Evolutionary conservation across 2,888 invertebrate genomes (phyloP).

Genomic region (Andrena trimmerana): DNA sequence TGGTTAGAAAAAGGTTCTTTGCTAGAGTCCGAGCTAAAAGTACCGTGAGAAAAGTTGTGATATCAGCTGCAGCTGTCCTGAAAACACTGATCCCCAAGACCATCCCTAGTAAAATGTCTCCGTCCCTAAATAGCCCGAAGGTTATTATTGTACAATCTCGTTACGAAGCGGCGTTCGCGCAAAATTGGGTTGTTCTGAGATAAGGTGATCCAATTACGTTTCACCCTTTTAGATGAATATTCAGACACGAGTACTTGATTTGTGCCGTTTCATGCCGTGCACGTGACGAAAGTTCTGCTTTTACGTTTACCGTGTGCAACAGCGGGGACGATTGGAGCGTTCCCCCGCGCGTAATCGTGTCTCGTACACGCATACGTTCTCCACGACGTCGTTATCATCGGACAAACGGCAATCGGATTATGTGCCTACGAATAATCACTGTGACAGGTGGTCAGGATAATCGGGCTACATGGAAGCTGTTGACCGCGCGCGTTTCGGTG

Average conservation of each 20-base stretch:
- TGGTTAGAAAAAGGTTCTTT: no score
- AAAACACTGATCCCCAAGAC: neutral
- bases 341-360: constrained; percentile 57
- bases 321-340: constrained; percentile 24
- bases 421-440: constrained; percentile 69
- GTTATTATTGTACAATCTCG: constrained; percentile 16
- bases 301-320: neutral
- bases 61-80: neutral
- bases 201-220: constrained; percentile 26
- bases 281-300: neutral
- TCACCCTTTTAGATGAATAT: constrained; percentile 19
- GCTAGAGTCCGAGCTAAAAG: no score
- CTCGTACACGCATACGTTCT: constrained; percentile 58
- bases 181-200: constrained; percentile 17
- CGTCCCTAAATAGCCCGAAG: neutral
- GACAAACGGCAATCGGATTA: constrained; percentile 73
- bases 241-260: neutral
- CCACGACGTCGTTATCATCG: constrained; percentile 68
- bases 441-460: constrained; percentile 72
- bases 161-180: neutral
- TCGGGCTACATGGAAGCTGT: constrained; percentile 60
- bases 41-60: neutral
- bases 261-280: neutral
- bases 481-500: constrained; percentile 51
- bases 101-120: neutral